These are phyloP conservation scores for Adoxophyes honmai DNA, from an alignment of 1,140 invertebrate genomes.

Conservation along the genomic window DNA sequence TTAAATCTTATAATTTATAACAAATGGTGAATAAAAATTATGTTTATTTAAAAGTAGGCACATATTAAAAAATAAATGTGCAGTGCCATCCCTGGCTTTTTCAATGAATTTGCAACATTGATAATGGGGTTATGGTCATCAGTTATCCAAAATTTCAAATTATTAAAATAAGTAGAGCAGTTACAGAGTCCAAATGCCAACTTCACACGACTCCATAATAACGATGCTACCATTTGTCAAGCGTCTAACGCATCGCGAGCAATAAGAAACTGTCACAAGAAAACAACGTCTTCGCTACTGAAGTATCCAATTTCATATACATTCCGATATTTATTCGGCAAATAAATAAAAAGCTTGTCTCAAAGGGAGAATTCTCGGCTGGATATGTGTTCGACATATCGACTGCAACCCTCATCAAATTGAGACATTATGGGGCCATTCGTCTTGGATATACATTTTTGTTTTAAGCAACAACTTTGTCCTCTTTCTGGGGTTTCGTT, in stretches of 20 bases:
- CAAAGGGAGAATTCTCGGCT: conserved; percentile 29
- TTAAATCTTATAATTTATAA: no score
- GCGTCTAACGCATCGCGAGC: neutral
- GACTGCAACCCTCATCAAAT: conserved; percentile 53
- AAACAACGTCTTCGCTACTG: neutral
- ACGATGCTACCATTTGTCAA: neutral
- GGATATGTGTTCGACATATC: conserved; percentile 36
- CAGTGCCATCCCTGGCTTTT: no score
- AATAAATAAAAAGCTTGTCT: conserved; percentile 34
- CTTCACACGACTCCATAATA: neutral
- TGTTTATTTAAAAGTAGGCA: no score
- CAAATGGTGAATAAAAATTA: no score
- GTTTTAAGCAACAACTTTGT: neutral
- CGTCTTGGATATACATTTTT: conserved; percentile 24
- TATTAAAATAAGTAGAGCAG: no score
- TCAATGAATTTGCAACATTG: no score
- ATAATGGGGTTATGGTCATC: no score
- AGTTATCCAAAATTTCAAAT: no score
- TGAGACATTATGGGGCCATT: conserved; percentile 42
- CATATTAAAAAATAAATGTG: no score
- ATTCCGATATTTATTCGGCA: conserved; percentile 13
- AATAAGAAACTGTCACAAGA: conserved; percentile 9
- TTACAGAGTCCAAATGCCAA: no score
- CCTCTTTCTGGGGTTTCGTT: no score
- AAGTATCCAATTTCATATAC: conserved; percentile 18